Evolutionary conservation across 2,888 invertebrate species (phyloP).

Genomic region (Drosophila mimica): DNA sequence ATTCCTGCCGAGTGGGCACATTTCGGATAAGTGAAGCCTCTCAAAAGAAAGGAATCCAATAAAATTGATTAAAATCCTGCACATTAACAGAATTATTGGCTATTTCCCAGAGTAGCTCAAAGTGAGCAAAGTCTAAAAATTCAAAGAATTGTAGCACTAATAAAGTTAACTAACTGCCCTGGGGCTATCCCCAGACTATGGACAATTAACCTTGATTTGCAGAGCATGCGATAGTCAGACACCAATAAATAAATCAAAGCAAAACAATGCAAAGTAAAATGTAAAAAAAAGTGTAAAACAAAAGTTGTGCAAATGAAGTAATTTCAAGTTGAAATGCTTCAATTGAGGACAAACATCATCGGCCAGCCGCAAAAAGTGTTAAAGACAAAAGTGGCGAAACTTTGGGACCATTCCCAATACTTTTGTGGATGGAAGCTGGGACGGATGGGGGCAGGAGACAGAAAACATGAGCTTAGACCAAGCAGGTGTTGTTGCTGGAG

Average conservation of each 20-base stretch:
- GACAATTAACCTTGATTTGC: constrained; percentile 71
- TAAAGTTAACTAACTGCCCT: background rate
- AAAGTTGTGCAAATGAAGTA: constrained; percentile 76
- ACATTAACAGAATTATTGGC: background rate
- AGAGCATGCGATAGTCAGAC: constrained; percentile 25
- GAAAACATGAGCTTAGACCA: constrained; percentile 5
- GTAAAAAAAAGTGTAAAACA: constrained; percentile 18
- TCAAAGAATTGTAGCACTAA: background rate
- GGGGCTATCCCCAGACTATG: background rate
- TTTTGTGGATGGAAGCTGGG: background rate
- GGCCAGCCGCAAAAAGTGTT: constrained; percentile 26
- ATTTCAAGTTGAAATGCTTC: constrained; percentile 63
- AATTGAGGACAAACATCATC: constrained; percentile 60
- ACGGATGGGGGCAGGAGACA: background rate
- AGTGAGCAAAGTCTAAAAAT: no score
- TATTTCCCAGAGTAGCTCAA: background rate
- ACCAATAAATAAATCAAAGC: constrained; percentile 34
- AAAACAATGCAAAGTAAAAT: constrained; percentile 26
- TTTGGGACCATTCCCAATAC: constrained; percentile 26
- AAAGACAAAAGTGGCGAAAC: constrained; percentile 30
- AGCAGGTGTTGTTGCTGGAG: constrained; percentile 37
- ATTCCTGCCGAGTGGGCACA: background rate
- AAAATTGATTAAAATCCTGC: background rate
- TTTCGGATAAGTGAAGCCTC: background rate
- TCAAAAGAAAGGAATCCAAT: background rate